These are phyloP conservation scores for Onychomys arenicola DNA, from an alignment of 2,797 vertebrate species.

Conservation along the genomic window DNA sequence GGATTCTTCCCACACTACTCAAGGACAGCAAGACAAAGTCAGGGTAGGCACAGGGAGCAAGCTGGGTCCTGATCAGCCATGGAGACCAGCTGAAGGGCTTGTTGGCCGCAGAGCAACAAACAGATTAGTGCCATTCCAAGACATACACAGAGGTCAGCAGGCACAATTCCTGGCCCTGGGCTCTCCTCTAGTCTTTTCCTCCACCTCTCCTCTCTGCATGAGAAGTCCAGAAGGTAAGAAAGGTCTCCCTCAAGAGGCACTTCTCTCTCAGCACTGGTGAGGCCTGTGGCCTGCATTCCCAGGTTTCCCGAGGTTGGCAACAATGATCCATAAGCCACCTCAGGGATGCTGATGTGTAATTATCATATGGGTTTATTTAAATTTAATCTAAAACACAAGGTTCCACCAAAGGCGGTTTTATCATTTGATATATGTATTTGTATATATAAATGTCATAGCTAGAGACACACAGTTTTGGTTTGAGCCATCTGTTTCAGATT, in stretches of 20 bases:
- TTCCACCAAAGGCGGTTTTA: constrained; percentile 10
- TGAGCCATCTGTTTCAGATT: constrained; percentile 75
- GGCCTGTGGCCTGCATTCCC: constrained; percentile 8
- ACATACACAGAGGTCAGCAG: background rate
- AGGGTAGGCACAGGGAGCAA: background rate
- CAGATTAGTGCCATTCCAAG: constrained; percentile 14
- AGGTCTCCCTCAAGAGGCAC: background rate
- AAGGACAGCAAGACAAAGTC: constrained; percentile 43
- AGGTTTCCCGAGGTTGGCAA: constrained; percentile 42
- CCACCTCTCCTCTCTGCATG: background rate
- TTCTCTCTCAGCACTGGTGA: constrained; percentile 7
- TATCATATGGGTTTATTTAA: constrained; percentile 69
- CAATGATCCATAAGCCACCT: constrained; percentile 65
- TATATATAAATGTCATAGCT: constrained; percentile 67
- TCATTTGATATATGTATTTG: constrained; percentile 71
- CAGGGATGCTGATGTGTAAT: constrained; percentile 60
- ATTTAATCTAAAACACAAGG: constrained; percentile 77
- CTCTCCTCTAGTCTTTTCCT: background rate
- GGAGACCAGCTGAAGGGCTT: background rate
- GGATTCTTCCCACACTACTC: constrained; percentile 41
- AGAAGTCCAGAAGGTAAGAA: background rate
- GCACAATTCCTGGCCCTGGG: background rate
- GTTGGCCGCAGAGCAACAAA: background rate
- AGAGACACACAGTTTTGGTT: constrained; percentile 72
- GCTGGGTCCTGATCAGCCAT: background rate